These are phyloP conservation scores for Synanthedon vespiformis DNA, from an alignment of 2,888 invertebrate species.

Conservation along the genomic window DNA sequence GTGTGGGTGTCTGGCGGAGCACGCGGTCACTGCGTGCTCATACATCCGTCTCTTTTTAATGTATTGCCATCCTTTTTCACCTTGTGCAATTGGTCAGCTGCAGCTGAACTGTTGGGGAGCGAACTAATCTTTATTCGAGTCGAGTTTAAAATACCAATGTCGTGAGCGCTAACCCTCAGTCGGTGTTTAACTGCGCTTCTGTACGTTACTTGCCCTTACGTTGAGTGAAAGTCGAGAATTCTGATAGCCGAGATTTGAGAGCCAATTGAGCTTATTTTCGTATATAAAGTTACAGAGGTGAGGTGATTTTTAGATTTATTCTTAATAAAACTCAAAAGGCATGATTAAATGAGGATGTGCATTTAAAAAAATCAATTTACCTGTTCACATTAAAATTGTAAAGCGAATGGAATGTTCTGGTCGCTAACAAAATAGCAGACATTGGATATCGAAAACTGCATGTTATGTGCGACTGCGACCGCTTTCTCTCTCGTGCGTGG, in stretches of 20 bases:
- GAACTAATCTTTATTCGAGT: slow-evolving; percentile 10
- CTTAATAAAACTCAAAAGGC: not conserved
- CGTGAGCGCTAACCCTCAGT: slow-evolving; percentile 50
- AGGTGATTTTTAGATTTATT: not conserved
- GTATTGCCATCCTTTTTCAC: slow-evolving; percentile 31
- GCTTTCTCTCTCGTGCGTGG: slow-evolving; percentile 48
- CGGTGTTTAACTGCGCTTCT: slow-evolving; percentile 43
- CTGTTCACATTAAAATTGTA: not conserved
- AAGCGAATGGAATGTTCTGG: slow-evolving; percentile 13
- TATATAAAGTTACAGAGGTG: not conserved
- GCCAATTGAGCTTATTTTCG: not conserved
- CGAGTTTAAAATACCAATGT: slow-evolving; percentile 59
- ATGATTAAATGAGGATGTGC: not conserved
- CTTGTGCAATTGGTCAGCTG: slow-evolving; percentile 11
- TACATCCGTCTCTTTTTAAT: slow-evolving; percentile 35
- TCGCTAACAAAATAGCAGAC: slow-evolving; percentile 53
- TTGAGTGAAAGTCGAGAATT: not conserved
- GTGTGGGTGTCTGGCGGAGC: slow-evolving; percentile 42
- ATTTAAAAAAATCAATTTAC: not conserved
- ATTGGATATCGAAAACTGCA: slow-evolving; percentile 29
- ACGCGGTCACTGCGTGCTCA: slow-evolving; percentile 55
- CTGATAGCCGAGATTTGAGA: not conserved
- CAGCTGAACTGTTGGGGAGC: slow-evolving; percentile 35
- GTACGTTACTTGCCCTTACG: slow-evolving; percentile 4
- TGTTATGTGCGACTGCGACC: too few relatives aligned